These are phyloP conservation scores for Antidorcas marsupialis DNA, from an alignment of 2,113 vertebrate species.

Conservation along the genomic window DNA sequence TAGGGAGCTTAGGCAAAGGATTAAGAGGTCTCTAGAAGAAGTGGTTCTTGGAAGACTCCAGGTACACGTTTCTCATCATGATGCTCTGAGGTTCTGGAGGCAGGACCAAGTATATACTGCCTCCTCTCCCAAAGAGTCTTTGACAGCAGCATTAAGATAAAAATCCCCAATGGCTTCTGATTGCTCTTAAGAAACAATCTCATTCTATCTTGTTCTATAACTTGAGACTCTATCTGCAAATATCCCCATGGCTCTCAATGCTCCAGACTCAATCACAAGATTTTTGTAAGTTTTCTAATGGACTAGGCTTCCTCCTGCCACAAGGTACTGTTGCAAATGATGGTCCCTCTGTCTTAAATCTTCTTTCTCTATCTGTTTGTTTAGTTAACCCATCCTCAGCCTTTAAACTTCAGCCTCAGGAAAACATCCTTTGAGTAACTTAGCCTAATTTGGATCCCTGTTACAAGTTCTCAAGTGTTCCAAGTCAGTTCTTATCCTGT, in stretches of 20 bases:
- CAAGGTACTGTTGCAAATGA: neutral
- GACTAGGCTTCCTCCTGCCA: neutral
- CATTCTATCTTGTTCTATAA: neutral
- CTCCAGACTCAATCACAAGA: neutral
- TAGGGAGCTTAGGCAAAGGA: neutral
- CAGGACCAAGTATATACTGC: fast-evolving
- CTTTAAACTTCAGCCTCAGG: neutral
- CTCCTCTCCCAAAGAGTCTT: neutral
- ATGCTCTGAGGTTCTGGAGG: neutral
- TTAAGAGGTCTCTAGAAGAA: neutral
- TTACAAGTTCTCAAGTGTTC: neutral
- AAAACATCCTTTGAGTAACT: neutral
- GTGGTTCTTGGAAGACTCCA: neutral
- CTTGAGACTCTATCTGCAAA: neutral
- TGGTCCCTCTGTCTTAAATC: neutral
- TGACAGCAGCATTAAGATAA: neutral
- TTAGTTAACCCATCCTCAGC: neutral
- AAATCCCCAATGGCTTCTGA: neutral
- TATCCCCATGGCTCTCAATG: neutral
- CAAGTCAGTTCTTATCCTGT: neutral
- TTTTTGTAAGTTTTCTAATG: neutral
- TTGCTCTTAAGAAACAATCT: neutral
- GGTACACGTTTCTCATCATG: neutral
- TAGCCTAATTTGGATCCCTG: neutral
- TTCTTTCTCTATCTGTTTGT: neutral